Evolutionary conservation across 2,888 invertebrate genomes (phyloP).

Genomic region (Agonopterix subpropinquella): DNA sequence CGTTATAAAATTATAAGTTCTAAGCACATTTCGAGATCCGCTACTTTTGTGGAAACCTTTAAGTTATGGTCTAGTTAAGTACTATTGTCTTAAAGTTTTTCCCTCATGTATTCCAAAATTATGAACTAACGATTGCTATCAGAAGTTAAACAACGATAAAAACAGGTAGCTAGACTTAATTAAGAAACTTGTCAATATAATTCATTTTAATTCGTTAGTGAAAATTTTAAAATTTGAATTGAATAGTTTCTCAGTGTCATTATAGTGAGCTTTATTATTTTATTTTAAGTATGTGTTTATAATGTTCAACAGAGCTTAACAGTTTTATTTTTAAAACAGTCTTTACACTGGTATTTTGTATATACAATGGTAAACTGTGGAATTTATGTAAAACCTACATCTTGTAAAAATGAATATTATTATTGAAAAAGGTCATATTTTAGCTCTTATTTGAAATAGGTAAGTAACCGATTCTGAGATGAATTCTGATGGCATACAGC

Average conservation of each 20-base stretch:
- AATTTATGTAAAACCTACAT: too few species aligned
- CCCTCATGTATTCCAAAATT: neutral
- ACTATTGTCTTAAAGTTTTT: neutral
- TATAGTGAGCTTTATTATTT: neutral
- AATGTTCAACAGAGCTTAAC: neutral
- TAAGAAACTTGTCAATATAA: constrained; percentile 10
- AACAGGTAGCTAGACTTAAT: constrained; percentile 6
- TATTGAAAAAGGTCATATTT: too few species aligned
- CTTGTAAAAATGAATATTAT: too few species aligned
- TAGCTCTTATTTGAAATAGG: too few species aligned
- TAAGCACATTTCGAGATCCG: too few species aligned
- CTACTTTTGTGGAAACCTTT: too few species aligned
- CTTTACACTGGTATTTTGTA: too few species aligned
- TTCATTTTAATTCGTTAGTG: constrained; percentile 8
- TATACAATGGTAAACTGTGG: too few species aligned
- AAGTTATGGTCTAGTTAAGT: neutral
- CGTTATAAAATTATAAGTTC: too few species aligned
- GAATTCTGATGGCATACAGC: too few species aligned
- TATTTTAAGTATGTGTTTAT: constrained; percentile 1
- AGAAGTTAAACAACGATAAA: constrained; percentile 8
- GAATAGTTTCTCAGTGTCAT: neutral
- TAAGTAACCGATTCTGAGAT: too few species aligned
- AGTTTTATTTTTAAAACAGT: too few species aligned
- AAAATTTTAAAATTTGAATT: constrained; percentile 2
- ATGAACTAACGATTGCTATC: neutral